Evolutionary conservation across 2,888 invertebrate genomes (phyloP), one percentile per base, ranked within the genome.

Genomic region (Acrobasis repandana): DNA sequence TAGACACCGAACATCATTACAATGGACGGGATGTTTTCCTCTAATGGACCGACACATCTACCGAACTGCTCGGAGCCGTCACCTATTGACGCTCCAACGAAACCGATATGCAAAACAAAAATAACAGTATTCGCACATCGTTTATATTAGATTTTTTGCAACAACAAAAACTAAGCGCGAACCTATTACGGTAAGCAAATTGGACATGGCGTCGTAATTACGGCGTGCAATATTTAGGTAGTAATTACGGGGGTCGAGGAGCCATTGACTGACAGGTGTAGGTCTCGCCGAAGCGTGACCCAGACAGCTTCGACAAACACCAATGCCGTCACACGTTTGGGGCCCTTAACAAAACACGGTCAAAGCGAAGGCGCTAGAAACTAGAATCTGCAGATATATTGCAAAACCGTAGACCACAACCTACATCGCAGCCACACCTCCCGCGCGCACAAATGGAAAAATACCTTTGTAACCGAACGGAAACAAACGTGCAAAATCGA

Each of bases 101-200:
- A 84, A 86, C 80, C 77, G 85, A 89, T 88, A 88, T 80, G 79
- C 82, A 85, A 86, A 88, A 88, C 80, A 80, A 85, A 80, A 85
- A 77, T 88, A 90, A 90, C 87, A 82, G 88, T 89, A 88, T 88
- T 85, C 80, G 84, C 85, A 82, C 83, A 72, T 79, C 77, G 76
- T 77, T 77, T 76, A 75, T 85, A 77, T 81, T 79, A 70, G 68
- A 28, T 80, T 84, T 86, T 88, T 89, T 86, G 82, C 33, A 72
- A 64, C 69, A 65, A 71, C 80, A 85, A 88, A 88, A 88, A 88
- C 73, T 70, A 69, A 76, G 73, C 77, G 77, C 77, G 75, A 83
- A 83, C 82, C 82, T 86, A 88, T 89, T 88, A 88, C 72, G 67
- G 71, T 73, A 69, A 79, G 80, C 83, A 85, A 88, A 89, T 88